Conservation (phyloP, 2,797 vertebrate genomes). For the Lateolabrax maculatus region DNA sequence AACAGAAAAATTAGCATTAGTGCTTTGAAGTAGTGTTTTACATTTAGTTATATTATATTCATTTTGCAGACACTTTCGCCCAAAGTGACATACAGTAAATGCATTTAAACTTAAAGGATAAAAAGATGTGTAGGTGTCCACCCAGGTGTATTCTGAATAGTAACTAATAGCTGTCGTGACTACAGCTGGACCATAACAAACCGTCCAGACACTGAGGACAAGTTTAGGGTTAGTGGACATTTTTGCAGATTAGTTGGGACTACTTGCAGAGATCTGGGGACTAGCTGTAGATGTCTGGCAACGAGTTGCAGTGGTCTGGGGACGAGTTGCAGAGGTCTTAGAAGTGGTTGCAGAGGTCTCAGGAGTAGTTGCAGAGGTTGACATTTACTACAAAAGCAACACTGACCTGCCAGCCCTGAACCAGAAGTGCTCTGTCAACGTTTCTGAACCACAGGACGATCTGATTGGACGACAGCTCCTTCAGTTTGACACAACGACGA, state of each 20-base stretch:
- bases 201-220: no score
- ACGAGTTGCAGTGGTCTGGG: neutral
- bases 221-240: no score
- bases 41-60: neutral
- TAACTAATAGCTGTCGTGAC: no score
- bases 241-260: no score
- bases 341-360: neutral
- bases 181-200: no score
- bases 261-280: neutral
- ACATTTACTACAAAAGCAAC: neutral
- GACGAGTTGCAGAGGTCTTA: neutral
- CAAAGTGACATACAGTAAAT: neutral
- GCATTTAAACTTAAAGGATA: no score
- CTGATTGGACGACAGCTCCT: conserved; percentile 92
- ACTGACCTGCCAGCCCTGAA: conserved; percentile 91
- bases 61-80: neutral
- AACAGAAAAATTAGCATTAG: neutral
- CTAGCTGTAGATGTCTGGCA: neutral
- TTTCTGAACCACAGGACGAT: conserved; percentile 94
- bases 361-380: neutral
- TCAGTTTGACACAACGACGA: conserved; percentile 92
- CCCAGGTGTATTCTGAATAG: no score
- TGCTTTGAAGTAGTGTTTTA: neutral
- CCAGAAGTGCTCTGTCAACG: conserved; percentile 92
- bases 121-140: no score